Evolutionary conservation across 2,113 vertebrate genomes (phyloP), one percentile per base, ranked within the genome.

Genomic region (Nesogale talazaci): DNA sequence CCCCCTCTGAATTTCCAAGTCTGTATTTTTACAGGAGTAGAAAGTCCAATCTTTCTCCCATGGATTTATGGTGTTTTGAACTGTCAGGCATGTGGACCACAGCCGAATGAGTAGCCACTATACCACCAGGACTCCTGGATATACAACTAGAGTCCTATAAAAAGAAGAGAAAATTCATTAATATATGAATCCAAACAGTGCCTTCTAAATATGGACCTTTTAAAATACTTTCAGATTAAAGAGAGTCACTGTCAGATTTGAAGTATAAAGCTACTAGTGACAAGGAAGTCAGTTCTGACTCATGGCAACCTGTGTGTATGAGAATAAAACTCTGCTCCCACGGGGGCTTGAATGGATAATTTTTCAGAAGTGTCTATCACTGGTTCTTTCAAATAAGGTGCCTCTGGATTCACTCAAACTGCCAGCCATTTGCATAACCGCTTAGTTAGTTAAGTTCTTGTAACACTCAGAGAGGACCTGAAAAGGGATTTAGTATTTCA

Each of bases 111-210:
- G 46, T 52, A 52, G 14, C 46, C 46, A 52, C 46, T 52, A 52
- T 12, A 52, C 46, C 46, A 52, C 46, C 5, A 52, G 46, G 46
- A 11, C 46, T 52, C 12, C 72, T 74, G 75, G 36, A 78, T n/a
- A 74, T 0, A 25, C 20, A 76, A 42, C 23, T 40, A 67, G 27
- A 80, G 29, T 46, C 57, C 84, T n/a, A 42, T 56, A 75, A 36
- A 81, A 80, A 90, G 65, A 83, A 80, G 94, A 92, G 86, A 67
- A 46, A 5, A 46, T 46, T 46, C 42, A 46, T 46, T 46, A 3
- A 61, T 61, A 61, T 9, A 57, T 69, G 84, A 78, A 85, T 46
- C 78, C 59, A 23, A 77, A 70, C 36, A 82, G 85, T 16, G 36
- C n/a, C 40, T 88, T 93, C 46, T 23, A 82, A 88, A 56, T 79